Base-by-base conservation (phyloP, 2,113 vertebrate genomes). In the Microcebus tavaratra region DNA sequence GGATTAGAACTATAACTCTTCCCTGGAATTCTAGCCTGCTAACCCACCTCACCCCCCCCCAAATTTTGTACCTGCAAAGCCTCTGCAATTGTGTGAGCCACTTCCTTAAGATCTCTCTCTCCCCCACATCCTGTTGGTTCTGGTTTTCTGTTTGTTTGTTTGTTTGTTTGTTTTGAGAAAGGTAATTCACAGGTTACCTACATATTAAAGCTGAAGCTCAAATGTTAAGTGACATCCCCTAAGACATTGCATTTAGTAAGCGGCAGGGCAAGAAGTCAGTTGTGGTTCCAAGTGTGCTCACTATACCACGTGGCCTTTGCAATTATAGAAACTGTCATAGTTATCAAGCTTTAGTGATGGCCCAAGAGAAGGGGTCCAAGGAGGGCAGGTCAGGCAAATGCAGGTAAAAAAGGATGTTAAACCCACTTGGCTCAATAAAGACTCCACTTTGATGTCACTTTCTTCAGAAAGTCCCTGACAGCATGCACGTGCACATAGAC, bases 31-130 rank as follows among this genome's bases (percentile, higher is more conserved):
- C 20, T 8, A 45, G 68, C 5, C 12, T 34, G 36, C 2, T 1
- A 4, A 12, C 1, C 48, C 1, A 3, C 50, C 53, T 1, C 50
- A 8, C 6, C 25, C n/a, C 13, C 13, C 9, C 34, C 8, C 8
- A 39, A 25, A 34, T 75, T 78, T 39, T 21, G 18, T 34, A 61
- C 8, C 20, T 11, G 20, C 27, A 4, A 76, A 85, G 9, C 50
- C 27, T 55, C 27, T 50, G 23, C 3, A 17, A 17, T 50, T 25
- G 21, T 29, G 29, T 65, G 14, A 53, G 6, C 14, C 42, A 21
- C 7, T 48, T 68, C 8, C 73, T 68, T 70, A 36, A 50, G 61
- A 75, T 83, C 25, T 45, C n/a, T 76, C 18, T 76, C 36, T 91
- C 14, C 21, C 25, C 14, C 14, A 81, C 5, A 39, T 10, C 34